Conservation (phyloP, 2,113 vertebrate species). For the Forbesichthys papilliferus region DNA sequence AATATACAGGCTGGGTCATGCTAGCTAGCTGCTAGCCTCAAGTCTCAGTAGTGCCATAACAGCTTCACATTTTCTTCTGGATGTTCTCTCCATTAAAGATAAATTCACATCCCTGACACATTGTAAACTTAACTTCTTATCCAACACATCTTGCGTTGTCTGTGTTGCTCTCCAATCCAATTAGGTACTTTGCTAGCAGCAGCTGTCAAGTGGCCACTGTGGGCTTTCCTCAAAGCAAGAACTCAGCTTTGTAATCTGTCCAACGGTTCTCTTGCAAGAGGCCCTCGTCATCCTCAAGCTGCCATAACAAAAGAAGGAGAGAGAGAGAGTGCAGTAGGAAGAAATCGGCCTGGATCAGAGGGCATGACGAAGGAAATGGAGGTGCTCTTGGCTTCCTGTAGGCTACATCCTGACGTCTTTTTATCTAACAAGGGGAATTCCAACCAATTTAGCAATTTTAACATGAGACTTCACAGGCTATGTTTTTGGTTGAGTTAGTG, state of each 20-base stretch:
- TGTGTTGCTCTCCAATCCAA: slow-evolving; percentile 42
- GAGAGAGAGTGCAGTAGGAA: not conserved
- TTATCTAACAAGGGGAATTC: too few relatives aligned
- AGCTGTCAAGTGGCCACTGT: slow-evolving; percentile 48
- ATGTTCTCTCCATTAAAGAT: slow-evolving; percentile 17
- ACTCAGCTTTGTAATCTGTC: slow-evolving; percentile 51
- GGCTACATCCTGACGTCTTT: too few relatives aligned
- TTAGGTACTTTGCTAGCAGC: slow-evolving; percentile 46
- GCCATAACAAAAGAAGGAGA: slow-evolving; percentile 40
- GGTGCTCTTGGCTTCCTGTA: slow-evolving; percentile 20
- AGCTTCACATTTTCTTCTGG: slow-evolving; percentile 17
- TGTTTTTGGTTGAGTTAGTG: too few relatives aligned
- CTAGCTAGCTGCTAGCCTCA: slow-evolving; percentile 25
- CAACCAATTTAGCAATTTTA: too few relatives aligned
- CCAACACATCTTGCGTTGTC: not conserved
- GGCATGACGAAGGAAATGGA: slow-evolving; percentile 30
- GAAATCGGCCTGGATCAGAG: slow-evolving; percentile 12
- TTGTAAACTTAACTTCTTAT: slow-evolving; percentile 7
- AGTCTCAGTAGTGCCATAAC: slow-evolving; percentile 27
- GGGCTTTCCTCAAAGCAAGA: slow-evolving; percentile 52
- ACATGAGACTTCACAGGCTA: too few relatives aligned
- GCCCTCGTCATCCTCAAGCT: slow-evolving; percentile 31
- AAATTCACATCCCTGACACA: slow-evolving; percentile 23
- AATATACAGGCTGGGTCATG: slow-evolving; percentile 10
- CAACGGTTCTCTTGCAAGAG: slow-evolving; percentile 32